phyloP scores from a whole-genome alignment of 2,888 invertebrate genomes.

The Heliconius ismenius region DNA sequence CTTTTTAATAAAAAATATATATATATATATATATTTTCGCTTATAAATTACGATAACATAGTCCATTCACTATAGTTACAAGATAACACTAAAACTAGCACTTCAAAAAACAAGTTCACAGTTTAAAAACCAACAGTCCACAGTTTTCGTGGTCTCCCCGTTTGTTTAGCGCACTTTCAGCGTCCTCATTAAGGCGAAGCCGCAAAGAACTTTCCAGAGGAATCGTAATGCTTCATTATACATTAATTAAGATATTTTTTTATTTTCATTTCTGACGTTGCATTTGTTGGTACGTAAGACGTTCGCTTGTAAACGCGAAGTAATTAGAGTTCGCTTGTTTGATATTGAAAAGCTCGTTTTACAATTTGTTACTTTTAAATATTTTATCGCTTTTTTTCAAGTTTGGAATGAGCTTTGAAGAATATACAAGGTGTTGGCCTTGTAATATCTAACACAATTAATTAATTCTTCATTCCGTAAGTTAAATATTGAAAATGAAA shows the following conservation, averaged over 20 bases:
- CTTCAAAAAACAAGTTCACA: not conserved
- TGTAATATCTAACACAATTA: too few relatives aligned
- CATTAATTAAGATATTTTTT: slow-evolving; percentile 42
- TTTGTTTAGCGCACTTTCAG: slow-evolving; percentile 56
- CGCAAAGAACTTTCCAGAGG: slow-evolving; percentile 60
- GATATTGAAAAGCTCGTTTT: slow-evolving; percentile 7
- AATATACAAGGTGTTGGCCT: too few relatives aligned
- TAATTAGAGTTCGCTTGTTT: slow-evolving; percentile 10
- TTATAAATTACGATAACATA: too few relatives aligned
- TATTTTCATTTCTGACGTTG: slow-evolving; percentile 17
- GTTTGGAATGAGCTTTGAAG: not conserved
- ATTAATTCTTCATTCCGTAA: too few relatives aligned
- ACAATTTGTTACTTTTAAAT: slow-evolving; percentile 1
- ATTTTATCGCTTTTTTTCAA: not conserved
- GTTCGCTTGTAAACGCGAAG: slow-evolving; percentile 12
- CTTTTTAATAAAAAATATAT: too few relatives aligned
- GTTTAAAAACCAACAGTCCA: slow-evolving; percentile 36
- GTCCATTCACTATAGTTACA: too few relatives aligned
- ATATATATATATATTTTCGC: too few relatives aligned
- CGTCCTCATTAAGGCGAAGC: slow-evolving; percentile 64
- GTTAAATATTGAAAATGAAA: too few relatives aligned
- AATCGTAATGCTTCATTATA: slow-evolving; percentile 42
- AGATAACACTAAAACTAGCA: too few relatives aligned
- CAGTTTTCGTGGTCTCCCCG: slow-evolving; percentile 48
- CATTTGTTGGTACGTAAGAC: slow-evolving; percentile 21